A percentile compares a stretch with the other conserved stretches of the same genome.
Evolutionary conservation across 1,140 invertebrate genomes (phyloP).

Genomic region (Drosophila hydei): DNA sequence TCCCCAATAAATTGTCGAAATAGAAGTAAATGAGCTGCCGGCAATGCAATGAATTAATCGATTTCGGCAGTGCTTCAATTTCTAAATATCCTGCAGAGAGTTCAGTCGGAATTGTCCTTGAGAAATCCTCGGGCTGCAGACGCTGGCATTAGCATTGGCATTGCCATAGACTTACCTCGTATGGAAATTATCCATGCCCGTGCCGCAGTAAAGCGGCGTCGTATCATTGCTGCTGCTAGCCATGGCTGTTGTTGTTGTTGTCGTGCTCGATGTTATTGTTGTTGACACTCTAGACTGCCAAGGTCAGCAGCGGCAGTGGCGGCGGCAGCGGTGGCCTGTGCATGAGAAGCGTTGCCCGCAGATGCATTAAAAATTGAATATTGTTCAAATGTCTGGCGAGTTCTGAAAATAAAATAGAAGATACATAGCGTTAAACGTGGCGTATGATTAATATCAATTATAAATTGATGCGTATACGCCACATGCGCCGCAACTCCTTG

Average conservation of each 20-base stretch:
- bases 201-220: constrained; percentile 73
- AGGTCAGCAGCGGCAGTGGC: constrained; percentile 41
- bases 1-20: background rate
- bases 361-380: constrained; percentile 68
- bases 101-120: constrained; percentile 48
- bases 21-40: background rate
- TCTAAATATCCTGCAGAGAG: constrained; percentile 17
- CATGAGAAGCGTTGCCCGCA: constrained; percentile 35
- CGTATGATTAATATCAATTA: constrained; percentile 59
- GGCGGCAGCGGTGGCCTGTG: constrained; percentile 27
- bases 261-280: constrained; percentile 21
- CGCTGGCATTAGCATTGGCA: constrained; percentile 30
- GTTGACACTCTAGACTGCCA: constrained; percentile 47
- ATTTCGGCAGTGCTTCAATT: constrained; percentile 58
- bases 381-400: constrained; percentile 20
- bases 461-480: constrained; percentile 52
- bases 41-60: constrained; percentile 50
- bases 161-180: constrained; percentile 66
- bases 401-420: constrained; percentile 40
- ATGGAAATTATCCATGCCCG: constrained; percentile 79
- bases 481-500: constrained; percentile 30
- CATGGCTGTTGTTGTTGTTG: constrained; percentile 50
- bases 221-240: constrained; percentile 71
- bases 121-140: constrained; percentile 17
- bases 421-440: background rate